Evolutionary conservation across 2,888 invertebrate genomes (phyloP).

Genomic region (Cheilosia vulpina): DNA sequence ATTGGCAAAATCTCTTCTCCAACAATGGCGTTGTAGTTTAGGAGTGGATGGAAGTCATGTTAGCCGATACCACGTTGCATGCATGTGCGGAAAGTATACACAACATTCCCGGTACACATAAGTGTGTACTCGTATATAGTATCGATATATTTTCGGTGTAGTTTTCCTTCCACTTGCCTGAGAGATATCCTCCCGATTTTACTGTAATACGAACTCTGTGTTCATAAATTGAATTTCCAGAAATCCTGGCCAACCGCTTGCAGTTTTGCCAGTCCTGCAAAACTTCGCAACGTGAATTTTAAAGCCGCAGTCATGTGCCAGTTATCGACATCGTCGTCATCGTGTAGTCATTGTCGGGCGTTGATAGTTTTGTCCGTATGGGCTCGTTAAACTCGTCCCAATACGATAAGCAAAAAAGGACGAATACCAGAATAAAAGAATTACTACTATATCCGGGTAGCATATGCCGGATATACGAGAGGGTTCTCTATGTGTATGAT

Average conservation of each 20-base stretch:
- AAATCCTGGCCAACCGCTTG: conserved; percentile 54
- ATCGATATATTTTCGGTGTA: conserved; percentile 17
- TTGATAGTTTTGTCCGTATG: conserved; percentile 22
- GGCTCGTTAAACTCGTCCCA: conserved; percentile 1
- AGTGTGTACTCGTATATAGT: conserved; percentile 15
- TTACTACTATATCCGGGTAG: conserved; percentile 29
- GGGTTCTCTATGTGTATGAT: neutral
- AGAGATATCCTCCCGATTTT: conserved; percentile 19
- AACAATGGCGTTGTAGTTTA: neutral
- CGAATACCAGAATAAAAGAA: conserved; percentile 29
- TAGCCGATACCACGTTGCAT: conserved; percentile 24
- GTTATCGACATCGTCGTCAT: neutral
- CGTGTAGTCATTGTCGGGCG: conserved; percentile 1
- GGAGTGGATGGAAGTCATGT: conserved; percentile 16
- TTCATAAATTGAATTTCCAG: conserved; percentile 61
- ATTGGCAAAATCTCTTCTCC: conserved; percentile 18
- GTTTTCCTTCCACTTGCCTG: conserved; percentile 14
- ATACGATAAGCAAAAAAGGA: neutral
- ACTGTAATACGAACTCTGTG: conserved; percentile 36
- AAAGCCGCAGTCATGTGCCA: conserved; percentile 43
- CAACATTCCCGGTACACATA: conserved; percentile 5
- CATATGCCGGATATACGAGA: conserved; percentile 18
- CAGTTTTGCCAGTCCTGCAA: conserved; percentile 43
- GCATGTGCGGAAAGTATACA: conserved; percentile 5
- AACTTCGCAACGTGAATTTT: conserved; percentile 55